Evolutionary conservation across 1,140 invertebrate species (phyloP).

Genomic region (Heliconius nattereri): DNA sequence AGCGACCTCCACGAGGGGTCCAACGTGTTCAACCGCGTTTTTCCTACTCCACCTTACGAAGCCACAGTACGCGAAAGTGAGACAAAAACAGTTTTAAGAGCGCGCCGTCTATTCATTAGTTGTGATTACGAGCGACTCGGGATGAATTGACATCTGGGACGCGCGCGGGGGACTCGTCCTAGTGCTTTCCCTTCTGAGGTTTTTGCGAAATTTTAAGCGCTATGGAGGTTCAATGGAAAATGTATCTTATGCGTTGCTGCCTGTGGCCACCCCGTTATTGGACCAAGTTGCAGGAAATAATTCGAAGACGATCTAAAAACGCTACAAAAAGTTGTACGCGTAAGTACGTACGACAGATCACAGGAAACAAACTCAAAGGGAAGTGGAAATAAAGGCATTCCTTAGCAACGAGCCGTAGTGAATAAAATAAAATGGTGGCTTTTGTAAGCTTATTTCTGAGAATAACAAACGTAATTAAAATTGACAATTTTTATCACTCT

Average conservation of each 20-base stretch:
- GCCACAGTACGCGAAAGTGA: conserved; percentile 51
- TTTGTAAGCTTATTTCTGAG: conserved; percentile 43
- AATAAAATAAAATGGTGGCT: conserved; percentile 41
- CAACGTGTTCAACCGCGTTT: conserved; percentile 51
- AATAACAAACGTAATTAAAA: conserved; percentile 49
- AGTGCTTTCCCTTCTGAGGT: conserved; percentile 70
- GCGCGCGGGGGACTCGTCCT: conserved; percentile 54
- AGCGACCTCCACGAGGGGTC: conserved; percentile 57
- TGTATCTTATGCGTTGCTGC: conserved; percentile 28
- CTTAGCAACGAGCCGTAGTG: conserved; percentile 35
- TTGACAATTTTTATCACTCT: conserved; percentile 49
- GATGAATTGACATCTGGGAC: conserved; percentile 78
- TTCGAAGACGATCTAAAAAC: conserved; percentile 8
- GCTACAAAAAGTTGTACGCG: conserved; percentile 5
- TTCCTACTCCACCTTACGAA: conserved; percentile 57
- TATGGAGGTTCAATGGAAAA: conserved; percentile 59
- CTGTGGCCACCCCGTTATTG: neutral
- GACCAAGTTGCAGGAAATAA: conserved; percentile 13
- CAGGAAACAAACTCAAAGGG: conserved; percentile 41
- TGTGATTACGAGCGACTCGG: conserved; percentile 65
- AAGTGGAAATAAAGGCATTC: conserved; percentile 38
- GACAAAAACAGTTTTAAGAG: conserved; percentile 63
- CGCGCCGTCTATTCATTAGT: conserved; percentile 77
- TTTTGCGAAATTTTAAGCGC: conserved; percentile 70
- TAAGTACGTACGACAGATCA: conserved; percentile 31